Conservation (phyloP, 2,113 vertebrate species). For the Electrona antarctica region DNA sequence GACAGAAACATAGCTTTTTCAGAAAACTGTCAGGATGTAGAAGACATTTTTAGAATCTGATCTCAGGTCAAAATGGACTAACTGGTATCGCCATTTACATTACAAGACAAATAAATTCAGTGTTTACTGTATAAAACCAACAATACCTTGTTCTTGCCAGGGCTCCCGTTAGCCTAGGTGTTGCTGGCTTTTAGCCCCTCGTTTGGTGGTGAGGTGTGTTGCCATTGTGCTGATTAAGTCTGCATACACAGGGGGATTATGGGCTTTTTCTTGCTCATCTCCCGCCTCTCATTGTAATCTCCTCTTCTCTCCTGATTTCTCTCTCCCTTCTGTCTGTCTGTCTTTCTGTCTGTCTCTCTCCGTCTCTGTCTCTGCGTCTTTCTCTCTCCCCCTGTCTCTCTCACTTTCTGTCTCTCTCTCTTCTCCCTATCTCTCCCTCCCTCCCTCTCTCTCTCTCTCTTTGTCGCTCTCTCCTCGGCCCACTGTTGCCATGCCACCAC, state of each 20-base stretch:
- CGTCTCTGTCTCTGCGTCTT: conserved; percentile 40
- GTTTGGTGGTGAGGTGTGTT: conserved; percentile 47
- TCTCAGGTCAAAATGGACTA: no score
- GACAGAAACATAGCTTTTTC: no score
- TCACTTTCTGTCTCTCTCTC: neutral
- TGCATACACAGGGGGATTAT: conserved; percentile 67
- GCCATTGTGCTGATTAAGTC: conserved; percentile 49
- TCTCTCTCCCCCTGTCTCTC: no score
- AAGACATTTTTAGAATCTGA: no score
- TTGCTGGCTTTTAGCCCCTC: conserved; percentile 15
- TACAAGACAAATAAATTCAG: no score
- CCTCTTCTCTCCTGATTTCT: conserved; percentile 56
- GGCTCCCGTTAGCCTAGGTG: conserved; percentile 15
- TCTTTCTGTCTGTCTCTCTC: conserved; percentile 26
- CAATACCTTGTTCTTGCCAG: conserved; percentile 4
- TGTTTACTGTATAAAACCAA: no score
- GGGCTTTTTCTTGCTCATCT: conserved; percentile 57
- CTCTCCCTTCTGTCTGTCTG: conserved; percentile 39
- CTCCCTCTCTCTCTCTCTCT: neutral
- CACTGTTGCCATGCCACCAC: conserved; percentile 69
- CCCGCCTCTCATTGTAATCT: conserved; percentile 13
- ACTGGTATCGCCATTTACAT: no score
- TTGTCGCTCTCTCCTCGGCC: neutral
- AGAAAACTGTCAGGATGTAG: no score
- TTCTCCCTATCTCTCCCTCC: neutral